Conservation (phyloP, 2,113 vertebrate genomes). For the Hemicordylus capensis region DNA sequence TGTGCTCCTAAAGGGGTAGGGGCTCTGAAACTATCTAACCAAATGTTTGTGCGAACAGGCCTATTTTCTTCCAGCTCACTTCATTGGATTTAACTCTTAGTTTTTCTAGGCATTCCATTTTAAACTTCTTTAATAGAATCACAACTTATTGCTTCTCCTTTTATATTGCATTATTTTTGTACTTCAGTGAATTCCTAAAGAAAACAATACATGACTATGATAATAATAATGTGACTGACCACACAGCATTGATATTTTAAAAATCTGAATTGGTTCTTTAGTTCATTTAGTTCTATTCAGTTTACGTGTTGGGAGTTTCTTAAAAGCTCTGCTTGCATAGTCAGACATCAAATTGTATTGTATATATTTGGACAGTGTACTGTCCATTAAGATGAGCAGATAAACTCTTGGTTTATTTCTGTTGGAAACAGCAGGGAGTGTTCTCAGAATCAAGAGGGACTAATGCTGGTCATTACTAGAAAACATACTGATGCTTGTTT, state of each 20-base stretch:
- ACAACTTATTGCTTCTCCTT: neutral
- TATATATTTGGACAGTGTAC: slow-evolving; percentile 15
- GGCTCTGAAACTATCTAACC: no score
- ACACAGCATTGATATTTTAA: no score
- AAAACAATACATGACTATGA: neutral
- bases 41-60: no score
- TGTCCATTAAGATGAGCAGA: slow-evolving; percentile 2
- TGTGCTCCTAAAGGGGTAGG: no score
- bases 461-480: slow-evolving; percentile 16
- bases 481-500: slow-evolving; percentile 10
- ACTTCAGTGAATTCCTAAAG: neutral
- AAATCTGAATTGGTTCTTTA: no score
- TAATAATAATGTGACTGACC: neutral
- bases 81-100: no score
- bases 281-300: no score
- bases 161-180: neutral
- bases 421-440: slow-evolving; percentile 8
- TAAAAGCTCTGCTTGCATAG: neutral
- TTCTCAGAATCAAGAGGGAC: neutral
- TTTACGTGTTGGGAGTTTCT: neutral
- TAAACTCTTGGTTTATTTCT: neutral
- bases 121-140: neutral
- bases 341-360: slow-evolving; percentile 18
- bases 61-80: no score
- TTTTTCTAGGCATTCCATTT: neutral